Percentiles rank a stretch among this genome's conserved stretches.
phyloP scores from a whole-genome alignment of 2,888 invertebrate genomes.

The Poecilobothrus nobilitatus region DNA sequence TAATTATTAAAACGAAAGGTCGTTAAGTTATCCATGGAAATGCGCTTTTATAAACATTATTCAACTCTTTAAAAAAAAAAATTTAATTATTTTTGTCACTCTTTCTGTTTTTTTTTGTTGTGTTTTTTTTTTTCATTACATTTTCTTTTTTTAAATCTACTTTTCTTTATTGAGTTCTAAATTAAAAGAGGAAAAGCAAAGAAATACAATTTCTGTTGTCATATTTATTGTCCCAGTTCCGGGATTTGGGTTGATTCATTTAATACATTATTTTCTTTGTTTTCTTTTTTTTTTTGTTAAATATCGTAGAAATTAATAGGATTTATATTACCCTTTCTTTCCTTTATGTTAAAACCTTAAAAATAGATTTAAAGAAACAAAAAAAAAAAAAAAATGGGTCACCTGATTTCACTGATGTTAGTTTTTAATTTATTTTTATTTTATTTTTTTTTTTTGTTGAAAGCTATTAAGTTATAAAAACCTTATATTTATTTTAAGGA shows the following conservation, averaged over 20 bases:
- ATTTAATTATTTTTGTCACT: too few species aligned
- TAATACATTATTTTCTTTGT: not conserved
- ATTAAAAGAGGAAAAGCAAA: not conserved
- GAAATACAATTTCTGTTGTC: not conserved
- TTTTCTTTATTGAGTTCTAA: not conserved
- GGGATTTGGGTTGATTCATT: too few species aligned
- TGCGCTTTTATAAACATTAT: too few species aligned
- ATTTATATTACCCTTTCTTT: not conserved
- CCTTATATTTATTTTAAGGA: too few species aligned
- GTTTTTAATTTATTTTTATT: not conserved
- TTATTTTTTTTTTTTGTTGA: not conserved
- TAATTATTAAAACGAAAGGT: too few species aligned
- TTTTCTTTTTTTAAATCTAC: too few species aligned
- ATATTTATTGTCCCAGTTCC: conserved; percentile 2
- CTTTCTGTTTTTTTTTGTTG: too few species aligned
- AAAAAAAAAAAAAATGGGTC: not conserved
- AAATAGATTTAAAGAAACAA: not conserved
- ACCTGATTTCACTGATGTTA: not conserved
- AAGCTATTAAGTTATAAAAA: conserved; percentile 5
- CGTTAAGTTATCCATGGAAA: too few species aligned
- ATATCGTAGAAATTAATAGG: not conserved
- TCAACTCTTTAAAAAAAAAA: too few species aligned
- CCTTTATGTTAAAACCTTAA: not conserved
- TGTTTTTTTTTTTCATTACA: too few species aligned
- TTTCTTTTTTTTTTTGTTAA: not conserved